A percentile compares a stretch with the other conserved stretches of the same genome.
Evolutionary conservation across 2,797 vertebrate species (phyloP).

Genomic region (Nannoperca obscura): DNA sequence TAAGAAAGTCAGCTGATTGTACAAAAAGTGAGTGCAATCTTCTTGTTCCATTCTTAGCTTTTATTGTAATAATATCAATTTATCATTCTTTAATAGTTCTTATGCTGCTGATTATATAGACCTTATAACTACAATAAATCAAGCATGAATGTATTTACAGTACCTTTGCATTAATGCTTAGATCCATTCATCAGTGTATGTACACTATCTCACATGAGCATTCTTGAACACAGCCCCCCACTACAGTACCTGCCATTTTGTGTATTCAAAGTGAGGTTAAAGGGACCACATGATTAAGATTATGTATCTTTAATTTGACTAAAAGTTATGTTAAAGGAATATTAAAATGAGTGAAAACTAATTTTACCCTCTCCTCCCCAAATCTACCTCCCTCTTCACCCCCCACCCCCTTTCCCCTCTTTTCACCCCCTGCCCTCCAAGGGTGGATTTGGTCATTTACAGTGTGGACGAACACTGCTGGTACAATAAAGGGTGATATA

Average conservation of each 20-base stretch:
- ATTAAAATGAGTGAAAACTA: neutral
- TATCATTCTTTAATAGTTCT: neutral
- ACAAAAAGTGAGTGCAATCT: conserved; percentile 6
- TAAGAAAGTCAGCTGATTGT: conserved; percentile 12
- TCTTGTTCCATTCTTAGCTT: neutral
- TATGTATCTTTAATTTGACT: conserved; percentile 13
- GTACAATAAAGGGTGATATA: conserved; percentile 46
- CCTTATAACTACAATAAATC: neutral
- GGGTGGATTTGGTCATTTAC: conserved; percentile 24
- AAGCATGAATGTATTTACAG: neutral
- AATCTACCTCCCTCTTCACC: neutral
- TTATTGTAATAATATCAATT: neutral
- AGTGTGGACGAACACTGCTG: conserved; percentile 27
- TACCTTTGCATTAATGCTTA: neutral
- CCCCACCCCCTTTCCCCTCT: neutral
- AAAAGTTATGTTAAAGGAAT: neutral
- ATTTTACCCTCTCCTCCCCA: neutral
- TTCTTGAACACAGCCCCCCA: neutral
- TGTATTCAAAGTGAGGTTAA: conserved; percentile 6
- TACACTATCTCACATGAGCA: neutral
- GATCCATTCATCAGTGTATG: neutral
- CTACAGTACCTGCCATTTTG: neutral
- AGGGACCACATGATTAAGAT: conserved; percentile 7
- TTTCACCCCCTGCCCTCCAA: neutral
- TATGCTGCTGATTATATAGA: neutral